Percentiles rank a stretch among this genome's conserved stretches.
Evolutionary conservation across 2,797 vertebrate species (phyloP).

Genomic region (Gadopsis marmoratus): DNA sequence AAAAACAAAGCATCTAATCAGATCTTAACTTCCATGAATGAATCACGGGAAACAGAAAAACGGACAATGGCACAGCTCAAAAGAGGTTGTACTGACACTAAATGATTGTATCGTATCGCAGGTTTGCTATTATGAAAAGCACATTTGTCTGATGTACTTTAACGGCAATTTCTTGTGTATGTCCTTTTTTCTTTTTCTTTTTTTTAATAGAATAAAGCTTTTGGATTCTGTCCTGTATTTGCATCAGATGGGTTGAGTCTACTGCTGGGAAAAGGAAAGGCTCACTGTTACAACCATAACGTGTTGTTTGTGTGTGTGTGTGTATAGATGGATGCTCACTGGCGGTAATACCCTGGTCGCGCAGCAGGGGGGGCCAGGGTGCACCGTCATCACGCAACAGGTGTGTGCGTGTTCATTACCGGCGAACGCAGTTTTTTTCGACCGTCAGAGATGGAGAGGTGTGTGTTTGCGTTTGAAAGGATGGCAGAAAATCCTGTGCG

Average conservation of each 20-base stretch:
- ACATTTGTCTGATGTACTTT: slow-evolving; percentile 32
- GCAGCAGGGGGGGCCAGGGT: no score
- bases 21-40: not conserved
- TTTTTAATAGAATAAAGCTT: no score
- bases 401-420: no score
- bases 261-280: not conserved
- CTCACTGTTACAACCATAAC: no score
- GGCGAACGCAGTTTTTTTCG: no score
- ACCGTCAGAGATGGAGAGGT: no score
- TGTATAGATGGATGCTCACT: no score
- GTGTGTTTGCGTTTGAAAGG: no score
- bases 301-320: no score
- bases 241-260: not conserved
- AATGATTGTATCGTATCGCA: slow-evolving; percentile 30
- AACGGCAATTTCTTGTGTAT: not conserved
- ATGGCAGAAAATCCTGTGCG: no score
- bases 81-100: slow-evolving; percentile 20
- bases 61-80: slow-evolving; percentile 15
- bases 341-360: no score
- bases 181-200: slow-evolving; percentile 12
- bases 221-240: not conserved
- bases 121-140: slow-evolving; percentile 20
- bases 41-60: slow-evolving; percentile 12
- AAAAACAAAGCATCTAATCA: slow-evolving; percentile 7
- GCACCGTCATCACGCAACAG: no score